Evolutionary conservation across 2,888 invertebrate genomes (phyloP).

Genomic region (Scrobipalpa atriplicella): DNA sequence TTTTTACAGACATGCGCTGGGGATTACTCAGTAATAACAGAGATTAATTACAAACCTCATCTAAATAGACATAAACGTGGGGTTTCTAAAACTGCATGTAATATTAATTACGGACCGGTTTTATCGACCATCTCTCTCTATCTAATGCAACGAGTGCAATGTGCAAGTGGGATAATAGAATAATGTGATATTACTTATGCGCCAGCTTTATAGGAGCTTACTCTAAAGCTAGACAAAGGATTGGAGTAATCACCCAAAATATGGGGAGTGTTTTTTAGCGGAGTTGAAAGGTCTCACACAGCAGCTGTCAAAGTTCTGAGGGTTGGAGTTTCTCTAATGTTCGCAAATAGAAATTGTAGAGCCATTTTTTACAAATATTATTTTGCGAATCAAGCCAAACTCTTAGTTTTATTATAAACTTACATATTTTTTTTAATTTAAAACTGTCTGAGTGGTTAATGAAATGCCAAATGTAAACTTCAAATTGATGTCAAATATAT

Average conservation of each 20-base stretch:
- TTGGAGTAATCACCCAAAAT: slow-evolving; percentile 71
- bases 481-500: too few relatives aligned
- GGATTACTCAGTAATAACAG: slow-evolving; percentile 17
- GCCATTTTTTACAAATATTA: too few relatives aligned
- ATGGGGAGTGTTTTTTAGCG: slow-evolving; percentile 63
- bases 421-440: too few relatives aligned
- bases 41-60: slow-evolving; percentile 22
- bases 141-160: slow-evolving; percentile 21
- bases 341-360: not conserved
- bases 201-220: slow-evolving; percentile 45
- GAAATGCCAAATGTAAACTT: too few relatives aligned
- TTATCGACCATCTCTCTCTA: slow-evolving; percentile 7
- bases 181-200: slow-evolving; percentile 64
- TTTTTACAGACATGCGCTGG: not conserved
- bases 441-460: too few relatives aligned
- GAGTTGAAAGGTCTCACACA: slow-evolving; percentile 48
- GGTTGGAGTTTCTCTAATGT: not conserved
- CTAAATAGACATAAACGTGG: slow-evolving; percentile 15
- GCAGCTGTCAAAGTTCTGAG: slow-evolving; percentile 25
- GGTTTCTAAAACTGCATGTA: slow-evolving; percentile 35
- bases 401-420: too few relatives aligned
- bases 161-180: slow-evolving; percentile 51
- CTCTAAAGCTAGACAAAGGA: slow-evolving; percentile 19
- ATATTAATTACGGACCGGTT: slow-evolving; percentile 54
- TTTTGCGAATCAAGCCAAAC: too few relatives aligned